These are phyloP conservation scores for Linepithema humile DNA, from an alignment of 1,140 invertebrate species.

Conservation along the genomic window DNA sequence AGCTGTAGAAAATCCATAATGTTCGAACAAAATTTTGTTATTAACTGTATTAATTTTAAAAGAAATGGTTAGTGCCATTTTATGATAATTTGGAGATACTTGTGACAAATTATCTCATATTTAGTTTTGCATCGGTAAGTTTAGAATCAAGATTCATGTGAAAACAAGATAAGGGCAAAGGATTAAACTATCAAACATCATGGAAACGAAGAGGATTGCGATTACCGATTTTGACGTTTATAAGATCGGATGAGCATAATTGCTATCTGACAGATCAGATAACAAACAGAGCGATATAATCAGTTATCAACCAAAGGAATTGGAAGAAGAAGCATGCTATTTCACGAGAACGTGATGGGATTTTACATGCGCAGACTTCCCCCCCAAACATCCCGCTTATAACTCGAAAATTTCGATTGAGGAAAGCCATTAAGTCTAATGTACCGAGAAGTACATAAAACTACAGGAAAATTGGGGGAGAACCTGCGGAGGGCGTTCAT, in stretches of 20 bases:
- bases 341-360: neutral
- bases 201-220: slow-evolving; percentile 28
- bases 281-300: slow-evolving; percentile 37
- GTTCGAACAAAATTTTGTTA: neutral
- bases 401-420: slow-evolving; percentile 53
- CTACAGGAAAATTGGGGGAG: slow-evolving; percentile 50
- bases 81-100: too few species aligned
- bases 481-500: slow-evolving; percentile 27
- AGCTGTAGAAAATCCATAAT: neutral
- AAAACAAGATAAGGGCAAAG: neutral
- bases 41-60: too few species aligned
- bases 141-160: too few species aligned
- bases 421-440: slow-evolving; percentile 57
- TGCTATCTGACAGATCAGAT: neutral
- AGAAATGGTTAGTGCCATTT: too few species aligned
- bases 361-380: neutral
- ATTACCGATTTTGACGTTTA: slow-evolving; percentile 21
- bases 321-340: neutral
- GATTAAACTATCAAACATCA: neutral
- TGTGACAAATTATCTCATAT: too few species aligned
- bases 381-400: neutral
- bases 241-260: neutral
- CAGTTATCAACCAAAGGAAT: neutral
- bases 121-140: too few species aligned
- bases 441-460: slow-evolving; percentile 52